Percentiles rank a stretch among this genome's conserved stretches.
Conservation (phyloP, 2,797 vertebrate species). For the Moxostoma hubbsi region DNA sequence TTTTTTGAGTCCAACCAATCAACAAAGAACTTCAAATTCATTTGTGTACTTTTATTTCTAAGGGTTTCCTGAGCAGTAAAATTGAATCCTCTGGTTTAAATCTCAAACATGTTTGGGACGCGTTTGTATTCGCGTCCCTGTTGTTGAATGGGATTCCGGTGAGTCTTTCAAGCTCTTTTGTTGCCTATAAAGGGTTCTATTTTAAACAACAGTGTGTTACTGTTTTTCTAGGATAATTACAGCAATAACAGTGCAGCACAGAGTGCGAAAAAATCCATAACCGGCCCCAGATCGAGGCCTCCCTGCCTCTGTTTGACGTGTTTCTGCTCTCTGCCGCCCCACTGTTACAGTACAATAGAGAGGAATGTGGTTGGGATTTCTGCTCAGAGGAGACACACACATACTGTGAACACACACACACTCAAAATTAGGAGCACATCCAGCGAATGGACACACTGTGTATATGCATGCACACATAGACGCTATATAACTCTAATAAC, state of each 20-base stretch:
- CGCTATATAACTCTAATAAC: neutral
- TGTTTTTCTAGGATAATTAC: conserved; percentile 39
- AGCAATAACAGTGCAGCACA: neutral
- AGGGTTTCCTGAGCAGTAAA: too few relatives aligned
- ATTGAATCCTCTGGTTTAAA: neutral
- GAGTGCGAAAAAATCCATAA: conserved; percentile 13
- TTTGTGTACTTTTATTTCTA: too few relatives aligned
- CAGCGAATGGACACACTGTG: neutral
- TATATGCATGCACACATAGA: neutral
- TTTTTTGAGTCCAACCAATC: too few relatives aligned
- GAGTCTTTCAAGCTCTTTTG: neutral
- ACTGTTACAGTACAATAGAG: conserved; percentile 29
- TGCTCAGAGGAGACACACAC: too few relatives aligned
- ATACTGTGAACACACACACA: neutral
- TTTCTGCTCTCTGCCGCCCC: neutral
- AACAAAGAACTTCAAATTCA: too few relatives aligned
- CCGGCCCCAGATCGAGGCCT: neutral
- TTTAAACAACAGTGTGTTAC: conserved; percentile 36
- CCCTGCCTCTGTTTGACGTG: neutral
- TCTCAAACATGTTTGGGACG: neutral
- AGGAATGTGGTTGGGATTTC: neutral
- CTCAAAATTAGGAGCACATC: too few relatives aligned
- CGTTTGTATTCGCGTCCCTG: too few relatives aligned
- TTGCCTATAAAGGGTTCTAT: conserved; percentile 28
- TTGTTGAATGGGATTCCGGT: neutral